These are phyloP conservation scores for Upupa epops DNA, from an alignment of 2,113 vertebrate genomes.

Conservation along the genomic window DNA sequence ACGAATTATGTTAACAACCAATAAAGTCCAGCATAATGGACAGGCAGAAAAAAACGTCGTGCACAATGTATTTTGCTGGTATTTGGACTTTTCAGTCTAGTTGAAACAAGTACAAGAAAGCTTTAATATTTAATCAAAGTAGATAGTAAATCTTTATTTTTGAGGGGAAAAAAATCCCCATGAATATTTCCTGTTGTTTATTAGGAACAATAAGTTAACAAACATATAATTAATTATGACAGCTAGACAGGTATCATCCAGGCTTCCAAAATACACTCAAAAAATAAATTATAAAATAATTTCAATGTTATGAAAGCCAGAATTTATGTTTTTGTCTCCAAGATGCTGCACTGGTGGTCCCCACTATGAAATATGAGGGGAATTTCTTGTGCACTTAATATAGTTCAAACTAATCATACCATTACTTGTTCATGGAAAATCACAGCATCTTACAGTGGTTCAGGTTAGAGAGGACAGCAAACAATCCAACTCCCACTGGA, in stretches of 20 bases:
- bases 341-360: neutral
- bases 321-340: neutral
- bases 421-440: neutral
- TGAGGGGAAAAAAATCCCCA: neutral
- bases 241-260: slow-evolving; percentile 25
- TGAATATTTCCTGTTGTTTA: slow-evolving; percentile 26
- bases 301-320: neutral
- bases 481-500: no score
- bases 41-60: neutral
- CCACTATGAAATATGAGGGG: neutral
- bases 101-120: neutral
- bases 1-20: neutral
- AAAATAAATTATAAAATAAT: neutral
- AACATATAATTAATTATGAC: slow-evolving; percentile 19
- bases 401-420: neutral
- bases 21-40: neutral
- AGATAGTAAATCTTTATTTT: neutral
- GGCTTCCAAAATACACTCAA: neutral
- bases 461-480: no score
- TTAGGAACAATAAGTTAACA: slow-evolving; percentile 29
- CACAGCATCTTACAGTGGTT: no score
- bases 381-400: neutral
- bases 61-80: neutral
- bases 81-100: neutral
- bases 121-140: slow-evolving; percentile 48